Base-by-base conservation (phyloP, 2,888 invertebrate genomes). In the Drosophila yooni region DNA sequence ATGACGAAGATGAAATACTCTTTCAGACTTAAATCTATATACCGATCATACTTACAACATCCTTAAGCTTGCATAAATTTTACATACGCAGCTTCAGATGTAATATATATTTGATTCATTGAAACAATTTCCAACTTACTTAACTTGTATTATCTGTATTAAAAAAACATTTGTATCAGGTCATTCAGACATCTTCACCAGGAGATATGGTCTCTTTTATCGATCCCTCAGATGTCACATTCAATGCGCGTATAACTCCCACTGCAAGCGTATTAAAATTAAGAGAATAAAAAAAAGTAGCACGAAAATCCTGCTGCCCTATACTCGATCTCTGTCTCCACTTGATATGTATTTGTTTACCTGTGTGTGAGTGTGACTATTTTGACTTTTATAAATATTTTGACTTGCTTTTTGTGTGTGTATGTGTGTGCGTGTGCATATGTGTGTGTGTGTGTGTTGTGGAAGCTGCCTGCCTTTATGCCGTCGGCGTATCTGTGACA, bases 381-480 rank as follows among this genome's bases (percentile, higher is more conserved):
- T 90, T 88, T 77, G 90, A 90, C 89, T 89, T 90, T 88, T 87
- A 90, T 90, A 90, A 88, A 88, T 88, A 88, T 88, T 88, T 88
- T 88, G 87, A 88, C 91, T 90, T 81, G 83, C 34, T 50, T 68
- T 83, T 73, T 70, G 11, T 43, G 54, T 50, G 51, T 52, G 21
- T 21, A 57, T 43, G 57, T 69, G 62, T 36, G 63, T 52, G 50
- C 51, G 7, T 21, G 52, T 51, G 50, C 60, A 50, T 67, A 59
- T 36, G 29, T 73, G 40, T 59, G 34, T 69, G 34, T 69, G 54
- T 65, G 21, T 54, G 43, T 77, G 63, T 43, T 69, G 56, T 61
- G 57, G 64, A 31, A 68, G 63, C 29, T 62, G 63, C 34, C 34
- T 68, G 67, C n/a, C 56, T 67, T 69, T 25, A 69, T 78, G 66